Conservation (phyloP, 2,888 invertebrate genomes). For the Cryptus armator region DNA sequence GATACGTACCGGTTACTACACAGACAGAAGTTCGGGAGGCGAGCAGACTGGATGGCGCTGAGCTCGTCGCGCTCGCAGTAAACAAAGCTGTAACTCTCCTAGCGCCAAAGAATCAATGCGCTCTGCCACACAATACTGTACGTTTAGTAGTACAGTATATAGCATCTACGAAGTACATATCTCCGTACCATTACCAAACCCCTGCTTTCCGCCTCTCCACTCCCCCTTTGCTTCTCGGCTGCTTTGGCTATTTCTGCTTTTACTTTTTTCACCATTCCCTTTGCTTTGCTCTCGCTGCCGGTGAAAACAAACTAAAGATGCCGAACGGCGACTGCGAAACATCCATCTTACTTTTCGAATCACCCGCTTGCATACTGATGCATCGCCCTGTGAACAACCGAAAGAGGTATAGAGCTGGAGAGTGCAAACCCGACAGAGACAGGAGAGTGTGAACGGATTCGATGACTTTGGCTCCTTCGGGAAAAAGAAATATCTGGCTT, state of each 20-base stretch:
- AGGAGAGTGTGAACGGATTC: slow-evolving; percentile 48
- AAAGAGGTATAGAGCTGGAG: slow-evolving; percentile 34
- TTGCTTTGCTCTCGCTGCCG: slow-evolving; percentile 46
- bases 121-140: slow-evolving; percentile 46
- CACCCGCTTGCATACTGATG: slow-evolving; percentile 79
- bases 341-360: slow-evolving; percentile 69
- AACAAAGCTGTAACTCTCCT: slow-evolving; percentile 85
- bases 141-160: slow-evolving; percentile 48
- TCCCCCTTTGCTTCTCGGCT: slow-evolving; percentile 21
- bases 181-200: slow-evolving; percentile 62
- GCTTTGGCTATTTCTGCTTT: slow-evolving; percentile 59
- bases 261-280: slow-evolving; percentile 49
- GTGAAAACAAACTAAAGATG: slow-evolving; percentile 75
- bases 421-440: slow-evolving; percentile 33
- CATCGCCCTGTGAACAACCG: slow-evolving; percentile 53
- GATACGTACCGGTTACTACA: slow-evolving; percentile 52
- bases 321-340: slow-evolving; percentile 64
- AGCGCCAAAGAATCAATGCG: slow-evolving; percentile 84
- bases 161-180: slow-evolving; percentile 46
- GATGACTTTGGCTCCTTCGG: slow-evolving; percentile 61
- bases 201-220: slow-evolving; percentile 29
- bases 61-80: slow-evolving; percentile 82
- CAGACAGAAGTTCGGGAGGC: slow-evolving; percentile 72
- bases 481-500: slow-evolving; percentile 45
- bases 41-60: slow-evolving; percentile 84